Conservation (phyloP, 2,113 vertebrate genomes). For the Choloepus hoffmanni region DNA sequence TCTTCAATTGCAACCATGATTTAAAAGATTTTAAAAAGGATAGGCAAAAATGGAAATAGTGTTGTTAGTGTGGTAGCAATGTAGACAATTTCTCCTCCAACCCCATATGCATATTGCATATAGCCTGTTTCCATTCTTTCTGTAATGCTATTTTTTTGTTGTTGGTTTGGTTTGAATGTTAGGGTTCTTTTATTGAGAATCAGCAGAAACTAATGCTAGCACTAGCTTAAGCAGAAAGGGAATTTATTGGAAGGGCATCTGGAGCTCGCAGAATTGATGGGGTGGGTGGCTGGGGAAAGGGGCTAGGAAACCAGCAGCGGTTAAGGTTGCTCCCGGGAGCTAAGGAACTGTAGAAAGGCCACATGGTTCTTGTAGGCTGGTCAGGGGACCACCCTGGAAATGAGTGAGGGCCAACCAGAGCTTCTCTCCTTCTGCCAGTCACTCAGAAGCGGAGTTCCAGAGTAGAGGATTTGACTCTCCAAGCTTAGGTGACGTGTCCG, state of each 20-base stretch:
- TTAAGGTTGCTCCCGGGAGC: neutral
- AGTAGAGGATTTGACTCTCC: neutral
- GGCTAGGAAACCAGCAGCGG: rapidly evolving
- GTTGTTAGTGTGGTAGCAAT: neutral
- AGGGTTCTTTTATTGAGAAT: neutral
- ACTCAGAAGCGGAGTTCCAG: neutral
- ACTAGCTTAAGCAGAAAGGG: neutral
- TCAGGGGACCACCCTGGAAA: neutral
- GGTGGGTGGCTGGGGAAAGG: neutral
- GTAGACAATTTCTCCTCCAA: neutral
- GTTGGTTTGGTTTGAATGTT: neutral
- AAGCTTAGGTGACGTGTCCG: neutral
- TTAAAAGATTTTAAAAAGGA: neutral
- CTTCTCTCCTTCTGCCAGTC: neutral
- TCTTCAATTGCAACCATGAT: neutral
- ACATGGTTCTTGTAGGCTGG: neutral
- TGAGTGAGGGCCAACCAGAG: neutral
- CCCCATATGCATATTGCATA: too few species aligned
- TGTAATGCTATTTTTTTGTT: neutral
- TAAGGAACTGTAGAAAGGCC: neutral
- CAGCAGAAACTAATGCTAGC: neutral
- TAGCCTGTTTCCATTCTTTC: neutral
- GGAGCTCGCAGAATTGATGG: neutral
- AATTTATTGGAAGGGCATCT: neutral
- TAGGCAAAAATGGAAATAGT: neutral